Percentiles rank a stretch among this genome's conserved stretches.
These are phyloP conservation scores for Sterrhoptilus dennistouni DNA, from an alignment of 2,113 vertebrate genomes.

Conservation along the genomic window DNA sequence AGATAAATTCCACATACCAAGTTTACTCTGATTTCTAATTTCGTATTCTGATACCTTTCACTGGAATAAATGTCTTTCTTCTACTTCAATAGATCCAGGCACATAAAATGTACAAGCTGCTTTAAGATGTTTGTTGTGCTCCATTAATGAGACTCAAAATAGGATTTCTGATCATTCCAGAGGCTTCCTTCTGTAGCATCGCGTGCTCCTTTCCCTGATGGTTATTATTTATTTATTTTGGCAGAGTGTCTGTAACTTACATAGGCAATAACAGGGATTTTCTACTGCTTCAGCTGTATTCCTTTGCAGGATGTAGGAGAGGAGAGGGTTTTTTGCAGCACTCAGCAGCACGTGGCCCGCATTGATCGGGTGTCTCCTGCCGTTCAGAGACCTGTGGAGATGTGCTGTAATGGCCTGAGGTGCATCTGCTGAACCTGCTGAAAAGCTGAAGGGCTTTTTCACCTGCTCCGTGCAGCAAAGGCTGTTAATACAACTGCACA, in stretches of 20 bases:
- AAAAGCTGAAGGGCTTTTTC: not conserved
- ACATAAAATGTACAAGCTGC: not conserved
- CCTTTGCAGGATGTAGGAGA: not conserved
- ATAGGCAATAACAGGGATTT: not conserved
- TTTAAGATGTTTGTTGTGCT: not conserved
- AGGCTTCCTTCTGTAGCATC: not conserved
- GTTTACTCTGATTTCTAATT: not conserved
- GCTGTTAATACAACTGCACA: not conserved
- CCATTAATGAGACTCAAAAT: not conserved
- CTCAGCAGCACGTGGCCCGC: not conserved
- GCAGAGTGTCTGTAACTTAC: not conserved
- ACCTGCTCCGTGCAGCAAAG: not conserved
- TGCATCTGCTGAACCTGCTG: not conserved
- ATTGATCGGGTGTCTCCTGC: not conserved
- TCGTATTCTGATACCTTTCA: not conserved
- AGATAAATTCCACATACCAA: not conserved
- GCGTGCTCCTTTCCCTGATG: not conserved
- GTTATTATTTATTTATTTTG: slow-evolving; percentile 5
- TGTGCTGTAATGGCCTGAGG: not conserved
- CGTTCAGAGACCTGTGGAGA: not conserved
- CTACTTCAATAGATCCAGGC: not conserved
- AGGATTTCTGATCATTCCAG: not conserved
- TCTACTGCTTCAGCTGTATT: not conserved
- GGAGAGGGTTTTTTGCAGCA: not conserved
- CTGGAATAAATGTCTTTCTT: not conserved